Evolutionary conservation across 2,888 invertebrate species (phyloP).

Genomic region (Thumatha senex): DNA sequence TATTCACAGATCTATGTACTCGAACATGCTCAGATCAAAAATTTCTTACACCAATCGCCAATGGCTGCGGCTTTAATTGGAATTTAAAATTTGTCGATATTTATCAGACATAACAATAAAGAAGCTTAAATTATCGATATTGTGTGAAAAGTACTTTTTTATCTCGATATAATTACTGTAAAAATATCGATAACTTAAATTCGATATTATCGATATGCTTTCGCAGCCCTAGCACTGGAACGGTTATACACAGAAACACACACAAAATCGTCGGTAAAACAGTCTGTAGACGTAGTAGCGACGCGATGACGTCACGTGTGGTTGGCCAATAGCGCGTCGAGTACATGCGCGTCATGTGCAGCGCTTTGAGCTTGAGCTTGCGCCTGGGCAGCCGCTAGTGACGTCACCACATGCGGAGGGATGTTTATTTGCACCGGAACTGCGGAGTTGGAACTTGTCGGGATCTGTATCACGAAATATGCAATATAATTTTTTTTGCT

Average conservation of each 20-base stretch:
- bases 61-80: too few species aligned
- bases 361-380: conserved; percentile 46
- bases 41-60: too few species aligned
- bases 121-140: too few species aligned
- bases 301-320: conserved; percentile 58
- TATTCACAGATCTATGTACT: too few species aligned
- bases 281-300: too few species aligned
- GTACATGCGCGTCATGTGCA: conserved; percentile 50
- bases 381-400: conserved; percentile 52
- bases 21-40: too few species aligned
- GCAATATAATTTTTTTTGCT: not conserved
- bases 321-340: conserved; percentile 66
- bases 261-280: too few species aligned
- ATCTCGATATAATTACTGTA: too few species aligned
- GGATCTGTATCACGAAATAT: conserved; percentile 66
- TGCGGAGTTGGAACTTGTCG: conserved; percentile 83
- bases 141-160: too few species aligned
- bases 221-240: not conserved
- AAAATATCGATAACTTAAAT: too few species aligned
- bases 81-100: too few species aligned
- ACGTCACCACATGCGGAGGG: conserved; percentile 80
- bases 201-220: not conserved
- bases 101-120: too few species aligned
- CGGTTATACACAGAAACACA: not conserved
- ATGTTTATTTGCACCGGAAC: conserved; percentile 87